A percentile compares a stretch with the other conserved stretches of the same genome.
These are phyloP conservation scores for Myripristis murdjan DNA, from an alignment of 2,797 vertebrate genomes.

Conservation along the genomic window DNA sequence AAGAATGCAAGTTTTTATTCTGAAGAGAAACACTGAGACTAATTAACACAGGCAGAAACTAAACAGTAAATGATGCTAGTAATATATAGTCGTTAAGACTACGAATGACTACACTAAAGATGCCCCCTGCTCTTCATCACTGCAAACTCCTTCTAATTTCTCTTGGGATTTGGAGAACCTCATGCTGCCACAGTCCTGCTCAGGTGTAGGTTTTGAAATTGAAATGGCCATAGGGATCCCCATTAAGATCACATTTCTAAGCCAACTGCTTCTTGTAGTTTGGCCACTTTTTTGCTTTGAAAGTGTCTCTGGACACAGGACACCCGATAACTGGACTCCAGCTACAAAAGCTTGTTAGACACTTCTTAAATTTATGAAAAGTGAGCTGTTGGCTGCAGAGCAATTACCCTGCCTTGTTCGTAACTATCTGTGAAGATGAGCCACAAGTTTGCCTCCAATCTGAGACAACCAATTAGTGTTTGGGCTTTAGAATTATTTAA, in stretches of 20 bases:
- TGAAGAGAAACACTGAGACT: background rate
- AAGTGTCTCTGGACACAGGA: slow-evolving; percentile 15
- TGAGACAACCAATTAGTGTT: slow-evolving; percentile 63
- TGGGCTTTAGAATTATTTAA: slow-evolving; percentile 49
- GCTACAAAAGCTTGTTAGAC: slow-evolving; percentile 52
- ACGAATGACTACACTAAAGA: background rate
- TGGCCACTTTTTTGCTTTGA: slow-evolving; percentile 36
- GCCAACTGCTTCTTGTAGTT: slow-evolving; percentile 52
- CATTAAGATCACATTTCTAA: slow-evolving; percentile 60
- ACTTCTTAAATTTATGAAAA: slow-evolving; percentile 49
- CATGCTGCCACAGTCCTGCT: background rate
- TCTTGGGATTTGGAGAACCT: slow-evolving; percentile 19
- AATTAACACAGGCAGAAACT: background rate
- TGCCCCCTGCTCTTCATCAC: background rate
- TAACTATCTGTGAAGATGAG: slow-evolving; percentile 46
- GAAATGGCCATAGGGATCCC: slow-evolving; percentile 34
- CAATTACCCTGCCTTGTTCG: slow-evolving; percentile 63
- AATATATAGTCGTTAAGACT: background rate
- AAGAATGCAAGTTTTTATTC: slow-evolving; percentile 2
- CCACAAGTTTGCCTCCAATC: slow-evolving; percentile 38
- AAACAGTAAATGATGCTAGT: background rate
- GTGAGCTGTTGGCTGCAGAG: slow-evolving; percentile 61
- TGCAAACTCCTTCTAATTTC: slow-evolving; percentile 17
- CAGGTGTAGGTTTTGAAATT: slow-evolving; percentile 47
- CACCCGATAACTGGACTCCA: slow-evolving; percentile 47